phyloP scores from a whole-genome alignment of 2,888 invertebrate genomes.

The Rhamnusium bicolor region DNA sequence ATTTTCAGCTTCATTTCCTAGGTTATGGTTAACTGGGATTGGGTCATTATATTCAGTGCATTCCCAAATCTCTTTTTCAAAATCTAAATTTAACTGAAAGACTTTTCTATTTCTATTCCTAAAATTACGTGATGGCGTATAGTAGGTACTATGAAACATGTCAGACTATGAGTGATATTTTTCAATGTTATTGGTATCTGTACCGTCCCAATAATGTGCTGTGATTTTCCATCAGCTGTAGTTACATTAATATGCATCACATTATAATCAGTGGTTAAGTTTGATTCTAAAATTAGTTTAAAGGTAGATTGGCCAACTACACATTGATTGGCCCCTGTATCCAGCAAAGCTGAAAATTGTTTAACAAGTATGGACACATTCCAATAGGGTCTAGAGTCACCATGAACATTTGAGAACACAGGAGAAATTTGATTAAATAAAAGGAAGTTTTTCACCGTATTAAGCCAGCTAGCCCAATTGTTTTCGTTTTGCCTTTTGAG shows the following conservation, averaged over 20 bases:
- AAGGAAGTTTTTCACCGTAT: not conserved
- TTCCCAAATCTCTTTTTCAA: not conserved
- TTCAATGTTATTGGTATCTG: not conserved
- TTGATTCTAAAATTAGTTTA: not conserved
- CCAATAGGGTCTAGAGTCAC: not conserved
- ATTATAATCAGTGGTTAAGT: not conserved
- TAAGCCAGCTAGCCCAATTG: not conserved
- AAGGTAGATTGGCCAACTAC: not conserved
- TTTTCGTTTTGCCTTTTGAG: not conserved
- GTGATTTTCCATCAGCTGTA: not conserved
- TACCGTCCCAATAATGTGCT: not conserved
- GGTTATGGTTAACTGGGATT: too few species aligned
- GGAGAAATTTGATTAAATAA: not conserved
- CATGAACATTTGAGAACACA: not conserved
- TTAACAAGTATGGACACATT: not conserved
- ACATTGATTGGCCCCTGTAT: slow-evolving; percentile 5
- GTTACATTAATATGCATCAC: not conserved
- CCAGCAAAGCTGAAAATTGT: not conserved
- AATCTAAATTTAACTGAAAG: not conserved
- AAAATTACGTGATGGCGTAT: not conserved
- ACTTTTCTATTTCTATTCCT: not conserved
- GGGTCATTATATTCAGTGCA: too few species aligned
- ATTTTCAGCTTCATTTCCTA: too few species aligned
- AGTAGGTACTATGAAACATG: not conserved
- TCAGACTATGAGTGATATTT: not conserved